Percentiles rank a stretch among this genome's conserved stretches.
These are phyloP conservation scores for Callionymus lyra DNA, from an alignment of 2,113 vertebrate genomes.

Conservation along the genomic window DNA sequence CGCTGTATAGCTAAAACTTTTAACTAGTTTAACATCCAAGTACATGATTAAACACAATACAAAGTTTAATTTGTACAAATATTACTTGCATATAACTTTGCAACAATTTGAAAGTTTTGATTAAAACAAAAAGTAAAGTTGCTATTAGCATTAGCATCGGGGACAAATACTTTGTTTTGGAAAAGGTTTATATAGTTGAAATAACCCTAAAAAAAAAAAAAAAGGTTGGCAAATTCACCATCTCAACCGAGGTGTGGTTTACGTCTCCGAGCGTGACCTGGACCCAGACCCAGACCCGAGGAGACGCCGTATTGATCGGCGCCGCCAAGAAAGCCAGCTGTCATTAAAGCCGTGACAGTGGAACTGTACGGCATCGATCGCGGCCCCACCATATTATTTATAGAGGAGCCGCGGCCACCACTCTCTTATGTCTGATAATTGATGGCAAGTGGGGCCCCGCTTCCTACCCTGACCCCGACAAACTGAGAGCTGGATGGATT, in stretches of 20 bases:
- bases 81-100: too few species aligned
- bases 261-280: constrained; percentile 42
- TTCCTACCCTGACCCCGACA: constrained; percentile 79
- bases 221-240: constrained; percentile 46
- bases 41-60: too few species aligned
- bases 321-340: constrained; percentile 69
- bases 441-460: constrained; percentile 84
- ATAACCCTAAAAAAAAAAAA: constrained; percentile 47
- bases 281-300: constrained; percentile 59
- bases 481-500: constrained; percentile 84
- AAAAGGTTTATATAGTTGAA: constrained; percentile 10
- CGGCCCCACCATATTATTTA: constrained; percentile 81
- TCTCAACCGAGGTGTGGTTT: constrained; percentile 60
- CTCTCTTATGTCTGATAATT: constrained; percentile 87
- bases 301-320: constrained; percentile 77
- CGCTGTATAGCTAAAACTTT: too few species aligned
- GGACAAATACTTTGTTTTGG: too few species aligned
- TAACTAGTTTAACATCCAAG: too few species aligned
- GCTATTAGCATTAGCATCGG: too few species aligned
- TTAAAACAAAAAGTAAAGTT: too few species aligned
- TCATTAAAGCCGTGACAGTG: constrained; percentile 78
- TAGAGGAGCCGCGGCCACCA: constrained; percentile 72
- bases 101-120: too few species aligned
- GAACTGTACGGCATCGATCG: constrained; percentile 83
- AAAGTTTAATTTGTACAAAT: too few species aligned